Conservation (phyloP, 2,113 vertebrate species). For the Triplophysa rosa region DNA sequence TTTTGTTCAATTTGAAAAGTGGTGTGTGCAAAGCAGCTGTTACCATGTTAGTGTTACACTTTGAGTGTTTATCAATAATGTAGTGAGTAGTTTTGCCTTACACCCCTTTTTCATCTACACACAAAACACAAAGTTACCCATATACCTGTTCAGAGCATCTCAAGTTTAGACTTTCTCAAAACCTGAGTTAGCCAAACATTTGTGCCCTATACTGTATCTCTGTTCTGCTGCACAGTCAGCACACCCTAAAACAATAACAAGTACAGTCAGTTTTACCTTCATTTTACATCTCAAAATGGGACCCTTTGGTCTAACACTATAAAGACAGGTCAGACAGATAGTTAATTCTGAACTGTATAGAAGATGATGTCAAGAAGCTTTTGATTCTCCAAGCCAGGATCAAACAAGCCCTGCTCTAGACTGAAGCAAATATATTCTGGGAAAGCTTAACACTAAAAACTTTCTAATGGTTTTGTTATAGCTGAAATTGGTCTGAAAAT, state of each 20-base stretch:
- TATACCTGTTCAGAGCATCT: neutral
- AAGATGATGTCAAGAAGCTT: neutral
- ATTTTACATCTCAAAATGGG: neutral
- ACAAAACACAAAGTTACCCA: neutral
- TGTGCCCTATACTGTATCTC: neutral
- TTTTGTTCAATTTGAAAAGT: neutral
- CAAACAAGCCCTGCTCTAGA: neutral
- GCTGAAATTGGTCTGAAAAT: neutral
- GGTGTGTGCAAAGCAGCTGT: slow-evolving; percentile 31
- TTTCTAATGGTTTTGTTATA: neutral
- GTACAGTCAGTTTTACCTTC: neutral
- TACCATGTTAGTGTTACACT: neutral
- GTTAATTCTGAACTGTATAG: neutral
- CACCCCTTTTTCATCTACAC: neutral
- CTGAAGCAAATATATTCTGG: neutral
- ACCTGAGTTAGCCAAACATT: neutral
- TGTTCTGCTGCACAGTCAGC: neutral
- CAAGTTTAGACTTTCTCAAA: slow-evolving; percentile 14
- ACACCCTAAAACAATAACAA: neutral
- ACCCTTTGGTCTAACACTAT: neutral
- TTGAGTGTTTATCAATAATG: slow-evolving; percentile 26
- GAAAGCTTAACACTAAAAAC: neutral
- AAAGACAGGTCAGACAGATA: neutral
- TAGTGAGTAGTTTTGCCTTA: slow-evolving; percentile 18
- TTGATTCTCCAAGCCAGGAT: too few species aligned